phyloP scores from a whole-genome alignment of 1,140 invertebrate genomes.

The Mesaphorura yosii region DNA sequence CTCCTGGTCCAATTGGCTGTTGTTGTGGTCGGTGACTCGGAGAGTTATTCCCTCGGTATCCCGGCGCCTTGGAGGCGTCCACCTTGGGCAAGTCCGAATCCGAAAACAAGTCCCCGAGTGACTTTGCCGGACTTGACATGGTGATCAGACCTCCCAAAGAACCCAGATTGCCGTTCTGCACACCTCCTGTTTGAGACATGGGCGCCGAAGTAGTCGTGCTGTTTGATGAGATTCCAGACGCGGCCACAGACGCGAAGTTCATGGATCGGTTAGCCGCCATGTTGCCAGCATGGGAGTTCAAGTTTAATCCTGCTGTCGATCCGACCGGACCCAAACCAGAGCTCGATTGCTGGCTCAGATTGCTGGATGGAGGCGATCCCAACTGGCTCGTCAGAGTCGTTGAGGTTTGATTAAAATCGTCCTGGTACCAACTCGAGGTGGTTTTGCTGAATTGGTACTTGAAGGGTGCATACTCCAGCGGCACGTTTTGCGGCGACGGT shows the following conservation, averaged over 20 bases:
- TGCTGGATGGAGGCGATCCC: no score
- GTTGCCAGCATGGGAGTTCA: slow-evolving; percentile 9
- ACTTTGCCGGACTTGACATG: background rate
- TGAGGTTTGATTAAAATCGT: slow-evolving; percentile 19
- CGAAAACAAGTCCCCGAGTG: slow-evolving; percentile 5
- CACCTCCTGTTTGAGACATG: slow-evolving; percentile 26
- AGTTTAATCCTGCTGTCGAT: no score
- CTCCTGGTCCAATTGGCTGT: slow-evolving; percentile 14
- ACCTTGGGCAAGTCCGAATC: slow-evolving; percentile 23
- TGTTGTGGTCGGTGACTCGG: slow-evolving; percentile 37
- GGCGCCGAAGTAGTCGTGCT: slow-evolving; percentile 25
- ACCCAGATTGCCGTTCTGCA: slow-evolving; percentile 11
- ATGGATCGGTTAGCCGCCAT: slow-evolving; percentile 22
- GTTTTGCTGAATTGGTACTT: slow-evolving; percentile 54
- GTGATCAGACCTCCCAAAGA: background rate
- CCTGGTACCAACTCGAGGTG: slow-evolving; percentile 25
- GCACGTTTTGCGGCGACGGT: no score
- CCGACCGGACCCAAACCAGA: background rate
- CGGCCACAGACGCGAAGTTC: slow-evolving; percentile 33
- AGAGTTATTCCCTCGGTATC: slow-evolving; percentile 57
- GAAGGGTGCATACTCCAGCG: slow-evolving; percentile 63
- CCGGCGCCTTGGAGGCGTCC: slow-evolving; percentile 67
- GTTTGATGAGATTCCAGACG: slow-evolving; percentile 28
- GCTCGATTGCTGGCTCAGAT: background rate
- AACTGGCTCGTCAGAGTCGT: background rate